These are phyloP conservation scores for Macaca mulatta DNA, from an alignment of 2,113 vertebrate species.

Conservation along the genomic window DNA sequence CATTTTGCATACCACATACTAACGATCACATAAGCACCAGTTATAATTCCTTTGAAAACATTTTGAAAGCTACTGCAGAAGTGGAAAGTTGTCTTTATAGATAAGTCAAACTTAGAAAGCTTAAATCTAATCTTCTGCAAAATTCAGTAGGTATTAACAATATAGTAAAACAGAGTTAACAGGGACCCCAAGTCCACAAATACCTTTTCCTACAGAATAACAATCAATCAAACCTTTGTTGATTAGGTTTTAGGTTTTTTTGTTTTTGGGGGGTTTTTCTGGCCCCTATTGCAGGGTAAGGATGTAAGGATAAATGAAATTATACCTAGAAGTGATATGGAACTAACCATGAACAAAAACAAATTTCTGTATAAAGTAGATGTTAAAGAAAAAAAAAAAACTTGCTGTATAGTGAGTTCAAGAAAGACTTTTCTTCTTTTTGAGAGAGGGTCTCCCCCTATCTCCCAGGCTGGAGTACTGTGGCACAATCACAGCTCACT, in stretches of 20 bases:
- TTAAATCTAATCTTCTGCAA: background rate
- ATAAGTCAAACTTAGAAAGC: background rate
- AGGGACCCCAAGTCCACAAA: background rate
- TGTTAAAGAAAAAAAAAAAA: background rate
- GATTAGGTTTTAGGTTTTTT: background rate
- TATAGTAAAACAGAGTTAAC: background rate
- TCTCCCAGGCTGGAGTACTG: too few relatives aligned
- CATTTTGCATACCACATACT: conserved; percentile 8
- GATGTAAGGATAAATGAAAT: conserved; percentile 4
- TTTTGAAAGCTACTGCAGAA: background rate
- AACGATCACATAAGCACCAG: background rate
- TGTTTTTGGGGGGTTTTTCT: too few relatives aligned
- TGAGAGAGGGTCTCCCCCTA: too few relatives aligned
- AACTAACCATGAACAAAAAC: background rate
- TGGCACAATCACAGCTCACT: too few relatives aligned
- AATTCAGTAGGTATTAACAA: background rate
- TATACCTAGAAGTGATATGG: background rate
- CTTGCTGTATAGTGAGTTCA: background rate
- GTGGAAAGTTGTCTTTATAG: background rate
- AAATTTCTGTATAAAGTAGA: background rate
- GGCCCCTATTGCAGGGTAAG: background rate
- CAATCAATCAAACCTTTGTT: background rate
- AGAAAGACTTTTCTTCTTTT: background rate
- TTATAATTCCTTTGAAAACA: background rate
- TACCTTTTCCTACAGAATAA: background rate